Evolutionary conservation across 2,888 invertebrate genomes (phyloP).

Genomic region (Rhogogaster chlorosoma): DNA sequence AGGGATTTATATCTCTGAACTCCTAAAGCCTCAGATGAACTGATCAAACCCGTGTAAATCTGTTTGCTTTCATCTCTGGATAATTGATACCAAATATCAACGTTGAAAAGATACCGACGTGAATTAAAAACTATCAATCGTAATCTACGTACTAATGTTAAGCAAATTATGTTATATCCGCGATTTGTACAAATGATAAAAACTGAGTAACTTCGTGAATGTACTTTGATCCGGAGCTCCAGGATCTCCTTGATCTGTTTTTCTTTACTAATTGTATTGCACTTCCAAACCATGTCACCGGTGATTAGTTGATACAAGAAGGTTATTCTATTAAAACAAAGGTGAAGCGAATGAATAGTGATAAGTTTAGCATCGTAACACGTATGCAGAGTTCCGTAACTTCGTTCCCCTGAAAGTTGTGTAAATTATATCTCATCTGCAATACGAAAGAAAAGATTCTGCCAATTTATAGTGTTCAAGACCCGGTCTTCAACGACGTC

Average conservation of each 20-base stretch:
- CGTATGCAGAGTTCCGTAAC: background rate
- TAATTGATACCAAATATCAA: background rate
- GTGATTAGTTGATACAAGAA: conserved; percentile 14
- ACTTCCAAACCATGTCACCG: background rate
- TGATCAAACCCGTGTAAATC: background rate
- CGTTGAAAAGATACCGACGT: background rate
- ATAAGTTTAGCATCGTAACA: background rate
- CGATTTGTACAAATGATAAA: background rate
- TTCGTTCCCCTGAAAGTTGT: background rate
- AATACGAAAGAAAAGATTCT: background rate
- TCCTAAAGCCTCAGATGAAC: background rate
- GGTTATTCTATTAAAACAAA: background rate
- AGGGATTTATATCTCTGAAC: background rate
- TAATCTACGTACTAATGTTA: background rate
- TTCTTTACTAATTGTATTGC: background rate
- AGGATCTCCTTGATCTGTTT: background rate
- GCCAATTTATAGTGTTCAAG: background rate
- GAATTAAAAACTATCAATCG: background rate
- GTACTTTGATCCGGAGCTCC: background rate
- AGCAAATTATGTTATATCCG: background rate
- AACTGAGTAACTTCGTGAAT: background rate
- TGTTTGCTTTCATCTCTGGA: background rate
- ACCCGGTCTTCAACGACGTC: background rate
- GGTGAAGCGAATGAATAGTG: background rate
- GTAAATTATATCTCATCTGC: background rate